A percentile compares a stretch with the other conserved stretches of the same genome.
phyloP scores from a whole-genome alignment of 2,888 invertebrate species.

The Drosophila putrida region DNA sequence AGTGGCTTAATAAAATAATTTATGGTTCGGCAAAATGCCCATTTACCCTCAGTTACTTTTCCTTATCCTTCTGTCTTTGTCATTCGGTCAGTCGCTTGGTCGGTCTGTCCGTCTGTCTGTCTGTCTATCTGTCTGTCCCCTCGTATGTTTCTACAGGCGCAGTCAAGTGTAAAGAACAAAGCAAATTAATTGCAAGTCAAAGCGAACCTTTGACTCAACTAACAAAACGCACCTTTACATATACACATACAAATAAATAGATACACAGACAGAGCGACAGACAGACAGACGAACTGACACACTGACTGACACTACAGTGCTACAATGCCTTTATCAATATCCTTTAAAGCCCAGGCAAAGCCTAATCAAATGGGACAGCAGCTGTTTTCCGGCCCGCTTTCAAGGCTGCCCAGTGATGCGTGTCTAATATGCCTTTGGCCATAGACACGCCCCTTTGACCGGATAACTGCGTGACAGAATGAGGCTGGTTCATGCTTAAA shows the following conservation, averaged over 20 bases:
- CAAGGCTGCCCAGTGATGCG: conserved; percentile 66
- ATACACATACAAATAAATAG: conserved; percentile 22
- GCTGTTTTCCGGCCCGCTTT: conserved; percentile 55
- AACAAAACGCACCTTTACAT: conserved; percentile 65
- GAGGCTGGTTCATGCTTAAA: conserved; percentile 24
- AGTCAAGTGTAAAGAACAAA: conserved; percentile 81
- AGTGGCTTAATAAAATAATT: conserved; percentile 82
- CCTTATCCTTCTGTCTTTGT: conserved; percentile 1
- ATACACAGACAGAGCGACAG: conserved; percentile 2
- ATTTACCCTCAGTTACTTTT: conserved; percentile 41
- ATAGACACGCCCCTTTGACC: conserved; percentile 67
- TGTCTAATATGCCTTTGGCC: conserved; percentile 70
- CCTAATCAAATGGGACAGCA: conserved; percentile 80
- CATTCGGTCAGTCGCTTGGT: conserved; percentile 6
- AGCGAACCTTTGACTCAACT: conserved; percentile 65
- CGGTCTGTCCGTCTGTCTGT: conserved; percentile 1
- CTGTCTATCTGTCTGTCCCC: conserved; percentile 1
- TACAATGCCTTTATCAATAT: conserved; percentile 78
- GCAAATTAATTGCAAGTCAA: conserved; percentile 83
- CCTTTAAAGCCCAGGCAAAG: conserved; percentile 62
- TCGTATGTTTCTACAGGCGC: conserved; percentile 32
- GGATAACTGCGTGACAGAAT: conserved; percentile 57
- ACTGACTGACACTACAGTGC: conserved; percentile 43
- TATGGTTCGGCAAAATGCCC: conserved; percentile 72
- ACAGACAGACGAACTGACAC: conserved; percentile 10